These are phyloP conservation scores for Cromileptes altivelis DNA, from an alignment of 2,113 vertebrate genomes.

Conservation along the genomic window DNA sequence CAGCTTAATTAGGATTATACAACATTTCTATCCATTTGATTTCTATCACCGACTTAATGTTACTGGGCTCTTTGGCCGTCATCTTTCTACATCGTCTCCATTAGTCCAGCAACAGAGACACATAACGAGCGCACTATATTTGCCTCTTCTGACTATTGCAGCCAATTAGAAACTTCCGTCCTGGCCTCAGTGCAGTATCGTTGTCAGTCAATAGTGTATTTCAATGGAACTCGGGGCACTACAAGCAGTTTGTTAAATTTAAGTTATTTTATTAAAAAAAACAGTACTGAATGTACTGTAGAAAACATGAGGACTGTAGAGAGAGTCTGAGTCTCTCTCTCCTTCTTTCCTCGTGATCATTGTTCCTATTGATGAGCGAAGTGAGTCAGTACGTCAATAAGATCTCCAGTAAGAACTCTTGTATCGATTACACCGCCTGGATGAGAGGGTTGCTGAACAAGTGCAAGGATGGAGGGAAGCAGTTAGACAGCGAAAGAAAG, in stretches of 20 bases:
- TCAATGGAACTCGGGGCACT: slow-evolving; percentile 1
- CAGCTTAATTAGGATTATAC: slow-evolving; percentile 34
- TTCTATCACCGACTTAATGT: slow-evolving; percentile 30
- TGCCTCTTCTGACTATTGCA: slow-evolving; percentile 19
- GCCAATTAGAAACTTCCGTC: slow-evolving; percentile 40
- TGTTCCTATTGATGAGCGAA: slow-evolving; percentile 68
- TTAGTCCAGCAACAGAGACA: slow-evolving; percentile 27
- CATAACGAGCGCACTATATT: slow-evolving; percentile 47
- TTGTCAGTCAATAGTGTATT: slow-evolving; percentile 21
- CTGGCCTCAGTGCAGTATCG: neutral
- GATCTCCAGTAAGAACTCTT: slow-evolving; percentile 71
- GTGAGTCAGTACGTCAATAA: slow-evolving; percentile 66
- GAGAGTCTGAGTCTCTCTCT: neutral
- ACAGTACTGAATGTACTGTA: neutral
- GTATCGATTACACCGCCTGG: slow-evolving; percentile 62
- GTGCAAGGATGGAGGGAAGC: slow-evolving; percentile 22
- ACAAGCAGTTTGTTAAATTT: slow-evolving; percentile 1
- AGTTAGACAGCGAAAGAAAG: slow-evolving; percentile 15
- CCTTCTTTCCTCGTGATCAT: slow-evolving; percentile 53
- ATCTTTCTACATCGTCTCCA: slow-evolving; percentile 41
- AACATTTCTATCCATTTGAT: slow-evolving; percentile 38
- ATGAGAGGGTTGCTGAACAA: slow-evolving; percentile 47
- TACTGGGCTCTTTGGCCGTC: slow-evolving; percentile 17
- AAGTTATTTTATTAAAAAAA: slow-evolving; percentile 15
- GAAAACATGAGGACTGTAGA: neutral